These are phyloP conservation scores for Lepidurus apus DNA, from an alignment of 1,140 invertebrate genomes.

Conservation along the genomic window DNA sequence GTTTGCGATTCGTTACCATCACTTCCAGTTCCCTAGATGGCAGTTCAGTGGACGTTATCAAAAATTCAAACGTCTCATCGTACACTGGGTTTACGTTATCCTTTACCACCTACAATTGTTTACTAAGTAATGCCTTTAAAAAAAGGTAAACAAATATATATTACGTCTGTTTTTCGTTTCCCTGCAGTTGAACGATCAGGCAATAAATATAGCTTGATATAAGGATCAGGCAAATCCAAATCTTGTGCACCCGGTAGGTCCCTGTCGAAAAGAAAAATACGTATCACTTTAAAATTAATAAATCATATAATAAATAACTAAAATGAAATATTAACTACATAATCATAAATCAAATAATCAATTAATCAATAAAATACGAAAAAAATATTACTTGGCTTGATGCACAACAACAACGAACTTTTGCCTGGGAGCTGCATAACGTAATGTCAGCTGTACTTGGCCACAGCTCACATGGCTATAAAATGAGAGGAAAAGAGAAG, in stretches of 20 bases:
- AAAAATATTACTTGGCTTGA: constrained; percentile 71
- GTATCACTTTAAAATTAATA: constrained; percentile 32
- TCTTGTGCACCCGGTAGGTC: constrained; percentile 82
- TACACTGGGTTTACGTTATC: constrained; percentile 86
- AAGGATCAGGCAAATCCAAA: constrained; percentile 85
- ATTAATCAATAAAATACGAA: not conserved
- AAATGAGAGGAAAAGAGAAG: not conserved
- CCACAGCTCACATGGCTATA: constrained; percentile 44
- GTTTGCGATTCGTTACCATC: constrained; percentile 76
- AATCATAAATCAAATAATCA: constrained; percentile 23
- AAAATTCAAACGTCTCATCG: constrained; percentile 84
- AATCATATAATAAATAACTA: constrained; percentile 2
- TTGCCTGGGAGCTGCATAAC: constrained; percentile 74
- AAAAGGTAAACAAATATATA: not conserved
- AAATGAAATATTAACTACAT: constrained; percentile 28
- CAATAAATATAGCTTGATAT: constrained; percentile 86
- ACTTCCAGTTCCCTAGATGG: constrained; percentile 67
- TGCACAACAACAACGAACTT: constrained; percentile 75
- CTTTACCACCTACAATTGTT: constrained; percentile 59
- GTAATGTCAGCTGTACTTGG: constrained; percentile 75
- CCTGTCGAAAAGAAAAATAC: constrained; percentile 37
- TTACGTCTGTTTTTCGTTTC: constrained; percentile 77
- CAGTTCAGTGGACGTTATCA: constrained; percentile 68
- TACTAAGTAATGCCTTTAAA: constrained; percentile 9
- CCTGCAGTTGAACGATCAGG: constrained; percentile 79